Base-by-base conservation (phyloP, 2,797 vertebrate species). In the Gymnothorax javanicus region DNA sequence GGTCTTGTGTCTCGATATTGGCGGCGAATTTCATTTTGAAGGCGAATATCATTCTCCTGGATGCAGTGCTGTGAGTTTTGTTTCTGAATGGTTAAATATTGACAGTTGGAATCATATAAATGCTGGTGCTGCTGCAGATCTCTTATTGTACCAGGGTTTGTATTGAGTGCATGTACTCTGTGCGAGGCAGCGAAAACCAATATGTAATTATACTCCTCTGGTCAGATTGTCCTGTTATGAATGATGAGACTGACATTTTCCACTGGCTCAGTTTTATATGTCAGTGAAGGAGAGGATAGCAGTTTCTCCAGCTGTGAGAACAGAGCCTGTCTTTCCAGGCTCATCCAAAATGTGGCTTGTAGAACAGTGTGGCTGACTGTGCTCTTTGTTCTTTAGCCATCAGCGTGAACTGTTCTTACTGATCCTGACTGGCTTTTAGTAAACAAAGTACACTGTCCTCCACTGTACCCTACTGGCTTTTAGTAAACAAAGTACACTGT, bases 241-340 rank as follows among this genome's bases (percentile, higher is more conserved):
- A 52, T 50, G 52, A 79, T 79, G 52, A 52, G 52, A 79, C 43
- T 52, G 75, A 43, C 33, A 77, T 77, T 77, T 79, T 43, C 52
- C 75, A 79, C 23, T 79, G 75, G 15, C 50, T 79, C 75, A 52
- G 75, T 52, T 79, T 17, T 79, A 9, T 79, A 13, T 79, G 75
- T 52, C 75, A 79, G 15, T 20, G 75, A 79, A 52, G 43, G 43
- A 52, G 15, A 52, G 43, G 43, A 20, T 17, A 23, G 20, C 52
- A 17, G 75, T 20, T 77, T 52, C 43, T 52, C 11, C 17, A 15
- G 33, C 33, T 13, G n/a, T 77, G 75, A 77, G 43, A 52, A 52
- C 23, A 20, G 43, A 50, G 23, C 17, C 50, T 52, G 33, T 3
- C 75, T 9, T 17, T 50, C 43, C 33, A 79, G 75, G 33, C 75